Percentiles rank a stretch among this genome's conserved stretches.
These are phyloP conservation scores for Seira musarum DNA, from an alignment of 2,888 invertebrate species.

Conservation along the genomic window DNA sequence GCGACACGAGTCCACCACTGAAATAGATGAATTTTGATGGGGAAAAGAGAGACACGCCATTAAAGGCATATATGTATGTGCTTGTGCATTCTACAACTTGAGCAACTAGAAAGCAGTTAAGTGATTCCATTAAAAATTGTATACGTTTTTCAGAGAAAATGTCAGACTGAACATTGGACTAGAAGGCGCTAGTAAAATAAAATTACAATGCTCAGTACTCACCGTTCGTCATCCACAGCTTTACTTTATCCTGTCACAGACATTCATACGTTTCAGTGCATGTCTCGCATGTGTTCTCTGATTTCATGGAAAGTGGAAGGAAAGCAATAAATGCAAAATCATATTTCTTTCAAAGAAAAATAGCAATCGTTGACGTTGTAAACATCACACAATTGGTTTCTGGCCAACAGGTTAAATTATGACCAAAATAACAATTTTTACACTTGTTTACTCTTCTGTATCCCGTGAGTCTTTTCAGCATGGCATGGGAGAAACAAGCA, in stretches of 20 bases:
- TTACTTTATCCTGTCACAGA: too few relatives aligned
- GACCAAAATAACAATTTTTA: neutral
- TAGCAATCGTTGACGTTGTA: too few relatives aligned
- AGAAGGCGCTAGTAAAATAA: neutral
- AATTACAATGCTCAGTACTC: neutral
- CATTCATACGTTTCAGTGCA: too few relatives aligned
- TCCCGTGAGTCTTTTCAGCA: neutral
- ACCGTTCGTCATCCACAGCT: neutral
- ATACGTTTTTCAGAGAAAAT: neutral
- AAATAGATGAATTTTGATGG: conserved; percentile 18
- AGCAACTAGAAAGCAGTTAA: neutral
- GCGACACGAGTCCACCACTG: neutral
- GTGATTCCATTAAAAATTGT: neutral
- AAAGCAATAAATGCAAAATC: too few relatives aligned
- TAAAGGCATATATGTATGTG: too few relatives aligned
- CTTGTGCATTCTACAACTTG: neutral
- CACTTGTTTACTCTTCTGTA: too few relatives aligned
- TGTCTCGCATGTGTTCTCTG: too few relatives aligned
- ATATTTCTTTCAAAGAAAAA: too few relatives aligned
- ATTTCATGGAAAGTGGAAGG: neutral
- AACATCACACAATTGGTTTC: neutral
- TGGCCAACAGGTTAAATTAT: conserved; percentile 4
- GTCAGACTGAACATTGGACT: neutral
- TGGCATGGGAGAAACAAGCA: neutral
- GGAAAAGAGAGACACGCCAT: neutral